Evolutionary conservation across 1,140 invertebrate species (phyloP).

Genomic region (Bemisia tabaci): DNA sequence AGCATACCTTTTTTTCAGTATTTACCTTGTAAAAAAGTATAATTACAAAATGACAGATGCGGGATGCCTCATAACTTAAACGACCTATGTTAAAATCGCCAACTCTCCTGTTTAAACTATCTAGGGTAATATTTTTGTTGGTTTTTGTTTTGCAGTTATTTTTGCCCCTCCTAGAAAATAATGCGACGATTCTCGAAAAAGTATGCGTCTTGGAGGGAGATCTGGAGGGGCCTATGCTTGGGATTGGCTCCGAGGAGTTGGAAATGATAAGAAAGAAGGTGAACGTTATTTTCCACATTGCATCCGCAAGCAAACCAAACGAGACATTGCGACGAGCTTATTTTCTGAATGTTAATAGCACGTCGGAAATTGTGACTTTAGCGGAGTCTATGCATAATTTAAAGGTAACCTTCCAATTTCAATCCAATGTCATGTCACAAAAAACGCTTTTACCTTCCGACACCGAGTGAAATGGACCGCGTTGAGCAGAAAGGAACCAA

Average conservation of each 20-base stretch:
- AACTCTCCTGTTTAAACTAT: too few relatives aligned
- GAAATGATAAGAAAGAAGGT: slow-evolving; percentile 45
- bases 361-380: slow-evolving; percentile 41
- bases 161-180: not conserved
- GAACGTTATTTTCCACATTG: slow-evolving; percentile 62
- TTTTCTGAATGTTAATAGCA: slow-evolving; percentile 44
- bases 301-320: slow-evolving; percentile 77
- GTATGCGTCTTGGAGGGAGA: slow-evolving; percentile 48
- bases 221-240: slow-evolving; percentile 43
- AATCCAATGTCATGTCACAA: too few relatives aligned
- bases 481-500: too few relatives aligned
- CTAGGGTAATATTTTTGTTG: too few relatives aligned
- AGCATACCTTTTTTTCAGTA: too few relatives aligned
- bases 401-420: slow-evolving; percentile 34
- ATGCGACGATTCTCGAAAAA: slow-evolving; percentile 30
- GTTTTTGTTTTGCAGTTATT: not conserved
- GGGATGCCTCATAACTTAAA: too few relatives aligned
- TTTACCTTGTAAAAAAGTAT: too few relatives aligned
- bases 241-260: slow-evolving; percentile 42
- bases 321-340: slow-evolving; percentile 51
- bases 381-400: slow-evolving; percentile 48
- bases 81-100: too few relatives aligned
- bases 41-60: too few relatives aligned
- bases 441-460: too few relatives aligned
- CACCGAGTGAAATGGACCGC: too few relatives aligned